Evolutionary conservation across 2,113 vertebrate species (phyloP).

Genomic region (Lagopus muta): DNA sequence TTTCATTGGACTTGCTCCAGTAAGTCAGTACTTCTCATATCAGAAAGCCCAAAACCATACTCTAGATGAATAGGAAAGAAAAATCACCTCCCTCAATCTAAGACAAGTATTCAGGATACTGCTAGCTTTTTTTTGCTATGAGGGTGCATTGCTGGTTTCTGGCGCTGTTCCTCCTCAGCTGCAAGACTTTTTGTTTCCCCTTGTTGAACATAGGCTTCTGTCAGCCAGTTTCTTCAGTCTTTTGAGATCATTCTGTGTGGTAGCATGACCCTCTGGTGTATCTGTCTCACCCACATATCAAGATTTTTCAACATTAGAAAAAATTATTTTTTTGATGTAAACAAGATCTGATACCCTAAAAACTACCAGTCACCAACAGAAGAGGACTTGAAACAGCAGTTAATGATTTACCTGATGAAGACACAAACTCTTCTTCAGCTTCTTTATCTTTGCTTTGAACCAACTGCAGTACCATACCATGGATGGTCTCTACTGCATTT

Average conservation of each 20-base stretch:
- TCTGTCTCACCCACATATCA: not conserved
- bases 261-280: not conserved
- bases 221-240: not conserved
- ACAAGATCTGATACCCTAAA: not conserved
- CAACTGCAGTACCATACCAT: not conserved
- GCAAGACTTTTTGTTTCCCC: not conserved
- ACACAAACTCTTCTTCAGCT: not conserved
- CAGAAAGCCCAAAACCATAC: not conserved
- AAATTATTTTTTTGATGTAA: not conserved
- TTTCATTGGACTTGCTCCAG: not conserved
- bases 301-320: not conserved
- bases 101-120: not conserved
- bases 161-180: not conserved
- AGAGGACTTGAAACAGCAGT: not conserved
- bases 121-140: not conserved
- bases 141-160: not conserved
- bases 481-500: not conserved
- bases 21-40: not conserved
- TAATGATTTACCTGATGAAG: not conserved
- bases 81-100: rapidly evolving
- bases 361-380: not conserved
- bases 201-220: not conserved
- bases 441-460: not conserved
- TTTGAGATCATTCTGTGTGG: too few species aligned
- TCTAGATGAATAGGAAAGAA: not conserved